Conservation (phyloP, 2,888 invertebrate species). For the Heliconius ismenius region DNA sequence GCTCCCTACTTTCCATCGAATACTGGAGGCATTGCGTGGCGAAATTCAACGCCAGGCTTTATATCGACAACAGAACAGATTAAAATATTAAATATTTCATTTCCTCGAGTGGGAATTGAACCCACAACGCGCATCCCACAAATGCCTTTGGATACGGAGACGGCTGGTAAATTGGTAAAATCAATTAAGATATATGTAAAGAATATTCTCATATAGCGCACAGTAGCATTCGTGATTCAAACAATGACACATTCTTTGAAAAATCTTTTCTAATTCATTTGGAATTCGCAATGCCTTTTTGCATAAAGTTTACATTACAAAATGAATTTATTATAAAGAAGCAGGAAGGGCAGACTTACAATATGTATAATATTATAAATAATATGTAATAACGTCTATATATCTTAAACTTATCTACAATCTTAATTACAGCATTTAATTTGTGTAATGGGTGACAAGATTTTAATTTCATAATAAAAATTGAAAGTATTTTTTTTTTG, state of each 20-base stretch:
- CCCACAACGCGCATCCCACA: too few species aligned
- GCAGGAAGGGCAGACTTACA: constrained; percentile 49
- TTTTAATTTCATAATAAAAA: constrained; percentile 29
- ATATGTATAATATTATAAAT: constrained; percentile 43
- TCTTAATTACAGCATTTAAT: constrained; percentile 40
- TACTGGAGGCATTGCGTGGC: too few species aligned
- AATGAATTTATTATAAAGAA: constrained; percentile 45
- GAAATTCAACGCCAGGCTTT: too few species aligned
- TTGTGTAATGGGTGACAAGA: constrained; percentile 37
- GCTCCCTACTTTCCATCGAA: too few species aligned
- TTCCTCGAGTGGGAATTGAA: too few species aligned
- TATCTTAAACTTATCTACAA: constrained; percentile 42
- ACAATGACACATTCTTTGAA: constrained; percentile 27
- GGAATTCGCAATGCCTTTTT: constrained; percentile 58
- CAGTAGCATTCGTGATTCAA: constrained; percentile 22
- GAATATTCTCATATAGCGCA: background rate
- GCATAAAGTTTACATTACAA: constrained; percentile 61
- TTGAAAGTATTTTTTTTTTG: constrained; percentile 2
- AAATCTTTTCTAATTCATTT: constrained; percentile 52
- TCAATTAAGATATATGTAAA: too few species aligned
- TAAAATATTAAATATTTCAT: too few species aligned
- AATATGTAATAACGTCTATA: constrained; percentile 40
- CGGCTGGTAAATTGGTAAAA: too few species aligned
- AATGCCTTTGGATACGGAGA: too few species aligned
- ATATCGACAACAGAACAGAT: too few species aligned